Base-by-base conservation (phyloP, 1,140 invertebrate genomes). In the Pissodes strobi region DNA sequence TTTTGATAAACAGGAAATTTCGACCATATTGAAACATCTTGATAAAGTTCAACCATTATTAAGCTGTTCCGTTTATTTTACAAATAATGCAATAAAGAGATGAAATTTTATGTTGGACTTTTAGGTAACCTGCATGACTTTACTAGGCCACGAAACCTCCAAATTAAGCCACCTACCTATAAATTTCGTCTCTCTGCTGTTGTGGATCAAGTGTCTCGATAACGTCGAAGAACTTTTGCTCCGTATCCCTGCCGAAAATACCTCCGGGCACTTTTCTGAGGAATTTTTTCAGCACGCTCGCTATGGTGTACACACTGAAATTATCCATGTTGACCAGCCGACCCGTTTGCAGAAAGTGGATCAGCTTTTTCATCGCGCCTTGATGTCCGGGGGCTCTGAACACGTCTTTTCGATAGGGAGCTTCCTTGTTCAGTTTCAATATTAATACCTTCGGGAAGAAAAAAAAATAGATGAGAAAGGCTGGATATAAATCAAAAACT, bases 221-320 rank as follows among this genome's bases (percentile, higher is more conserved):
- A 51, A 95, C 90, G 60, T 90, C 85, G 78, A 99, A 96, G 38
- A 99, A 83, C 64, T 89, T 85, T 79, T 93, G 88, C 80, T 99
- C 97, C 64, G 92, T 90, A 51, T 93, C 91, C 23, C 87, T 84
- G 0, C 95, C 88, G 82, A 99, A 98, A 55, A 99, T 92, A 19
- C 97, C 97, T 62, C 92, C 94, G 39, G 97, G 96, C 70, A 99
- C 88, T 84, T 98, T 97, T 58, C 96, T 86, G n/a, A 98, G 84
- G 82, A 99, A 99, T 82, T 94, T 93, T 81, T 99, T 99, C 23
- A 98, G 83, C 30, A 99, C 96, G 79, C 95, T 97, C 19, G 97
- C 96, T 74, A 99, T 95, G 34, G 97, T 99, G 81, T 99, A 97
- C 53, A 98, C 95, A 67, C 93, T 97, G 78, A 96, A 98, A 78